Percentiles rank a stretch among this genome's conserved stretches.
phyloP scores from a whole-genome alignment of 2,797 vertebrate genomes.

The Halcyon badia region DNA sequence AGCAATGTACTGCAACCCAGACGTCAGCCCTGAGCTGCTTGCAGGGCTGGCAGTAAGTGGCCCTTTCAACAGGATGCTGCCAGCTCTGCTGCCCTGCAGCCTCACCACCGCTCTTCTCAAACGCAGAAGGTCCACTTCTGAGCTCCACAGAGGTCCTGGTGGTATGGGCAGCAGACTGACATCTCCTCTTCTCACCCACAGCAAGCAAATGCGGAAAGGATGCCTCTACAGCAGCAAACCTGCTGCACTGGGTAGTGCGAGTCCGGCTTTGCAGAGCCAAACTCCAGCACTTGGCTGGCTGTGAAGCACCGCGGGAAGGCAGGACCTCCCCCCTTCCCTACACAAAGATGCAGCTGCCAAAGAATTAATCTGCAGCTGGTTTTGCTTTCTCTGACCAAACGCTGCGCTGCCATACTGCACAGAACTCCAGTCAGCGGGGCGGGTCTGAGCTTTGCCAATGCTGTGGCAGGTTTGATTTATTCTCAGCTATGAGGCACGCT shows the following conservation, averaged over 20 bases:
- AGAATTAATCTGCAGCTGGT: background rate
- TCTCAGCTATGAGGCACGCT: background rate
- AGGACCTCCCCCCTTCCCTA: background rate
- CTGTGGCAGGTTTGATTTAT: slow-evolving; percentile 63
- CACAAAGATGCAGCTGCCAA: background rate
- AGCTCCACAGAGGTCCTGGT: background rate
- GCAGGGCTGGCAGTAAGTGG: accelerated
- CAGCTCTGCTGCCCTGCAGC: background rate
- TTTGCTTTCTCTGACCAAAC: slow-evolving; percentile 32
- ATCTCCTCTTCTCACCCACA: background rate
- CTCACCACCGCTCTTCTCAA: background rate
- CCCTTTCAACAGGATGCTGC: background rate
- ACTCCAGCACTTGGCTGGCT: background rate
- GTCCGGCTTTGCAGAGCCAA: background rate
- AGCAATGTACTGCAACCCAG: background rate
- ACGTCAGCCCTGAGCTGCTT: background rate
- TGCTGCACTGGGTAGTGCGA: background rate
- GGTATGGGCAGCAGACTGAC: background rate
- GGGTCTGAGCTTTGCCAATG: slow-evolving; percentile 17
- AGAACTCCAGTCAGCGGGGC: slow-evolving; percentile 34
- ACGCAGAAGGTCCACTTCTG: background rate
- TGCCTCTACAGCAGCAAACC: background rate
- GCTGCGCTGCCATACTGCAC: slow-evolving; percentile 35
- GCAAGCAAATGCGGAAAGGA: slow-evolving; percentile 2
- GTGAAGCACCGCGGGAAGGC: background rate